phyloP scores from a whole-genome alignment of 2,888 invertebrate species.

The Morpho helenor region DNA sequence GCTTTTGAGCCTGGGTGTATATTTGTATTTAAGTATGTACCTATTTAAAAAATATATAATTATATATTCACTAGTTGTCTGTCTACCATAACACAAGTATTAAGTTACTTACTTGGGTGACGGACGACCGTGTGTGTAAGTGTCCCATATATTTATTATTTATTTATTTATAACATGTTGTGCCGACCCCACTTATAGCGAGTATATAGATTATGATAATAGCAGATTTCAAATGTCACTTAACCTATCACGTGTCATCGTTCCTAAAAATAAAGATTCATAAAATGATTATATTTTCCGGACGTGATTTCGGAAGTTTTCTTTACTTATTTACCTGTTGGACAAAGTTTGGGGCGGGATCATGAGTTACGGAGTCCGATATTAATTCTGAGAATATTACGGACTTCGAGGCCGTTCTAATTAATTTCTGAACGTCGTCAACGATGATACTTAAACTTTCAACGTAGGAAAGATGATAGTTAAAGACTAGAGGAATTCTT shows the following conservation, averaged over 20 bases:
- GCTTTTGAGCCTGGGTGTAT: too few species aligned
- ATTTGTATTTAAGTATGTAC: too few species aligned
- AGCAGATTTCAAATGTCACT: too few species aligned
- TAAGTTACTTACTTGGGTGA: too few species aligned
- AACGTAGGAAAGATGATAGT: constrained; percentile 6
- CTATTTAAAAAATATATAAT: too few species aligned
- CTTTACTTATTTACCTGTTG: constrained; percentile 18
- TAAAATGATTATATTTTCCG: constrained; percentile 25
- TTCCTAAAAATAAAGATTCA: constrained; percentile 23
- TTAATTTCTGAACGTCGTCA: constrained; percentile 14
- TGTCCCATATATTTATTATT: too few species aligned
- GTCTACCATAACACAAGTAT: too few species aligned
- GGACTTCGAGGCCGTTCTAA: constrained; percentile 11
- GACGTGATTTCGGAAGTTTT: constrained; percentile 16
- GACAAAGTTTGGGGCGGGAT: constrained; percentile 10
- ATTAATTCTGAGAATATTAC: constrained; percentile 15
- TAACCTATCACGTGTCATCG: constrained; percentile 6
- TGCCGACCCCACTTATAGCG: too few species aligned
- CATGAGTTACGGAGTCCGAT: constrained; percentile 13
- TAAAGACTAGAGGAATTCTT: constrained; percentile 8
- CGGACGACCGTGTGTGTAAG: too few species aligned
- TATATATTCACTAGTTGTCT: too few species aligned
- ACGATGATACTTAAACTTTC: constrained; percentile 11
- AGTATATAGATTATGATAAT: too few species aligned
- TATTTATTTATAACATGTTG: too few species aligned